These are phyloP conservation scores for Sebastes vulpes DNA, from an alignment of 2,797 vertebrate species.

Conservation along the genomic window DNA sequence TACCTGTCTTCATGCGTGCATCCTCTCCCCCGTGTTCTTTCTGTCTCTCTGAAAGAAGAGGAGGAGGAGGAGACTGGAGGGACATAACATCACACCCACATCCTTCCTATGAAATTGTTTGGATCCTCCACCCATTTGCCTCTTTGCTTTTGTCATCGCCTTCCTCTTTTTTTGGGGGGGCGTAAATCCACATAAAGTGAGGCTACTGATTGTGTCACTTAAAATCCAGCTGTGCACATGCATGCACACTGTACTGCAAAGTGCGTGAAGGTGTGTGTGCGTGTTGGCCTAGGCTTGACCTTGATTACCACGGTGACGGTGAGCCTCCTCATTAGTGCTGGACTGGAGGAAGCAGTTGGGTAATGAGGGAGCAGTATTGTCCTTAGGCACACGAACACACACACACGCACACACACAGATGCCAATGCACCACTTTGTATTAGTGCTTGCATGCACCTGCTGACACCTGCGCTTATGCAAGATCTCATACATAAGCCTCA, in stretches of 20 bases:
- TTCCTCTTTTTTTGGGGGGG: neutral
- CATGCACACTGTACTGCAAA: slow-evolving; percentile 5
- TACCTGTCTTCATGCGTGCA: slow-evolving; percentile 36
- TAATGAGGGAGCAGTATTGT: slow-evolving; percentile 83
- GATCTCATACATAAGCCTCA: slow-evolving; percentile 69
- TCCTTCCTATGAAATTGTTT: slow-evolving; percentile 34
- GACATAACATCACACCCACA: slow-evolving; percentile 57
- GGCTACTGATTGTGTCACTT: neutral
- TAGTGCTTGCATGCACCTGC: slow-evolving; percentile 76
- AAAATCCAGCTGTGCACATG: slow-evolving; percentile 15
- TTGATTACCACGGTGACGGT: slow-evolving; percentile 82
- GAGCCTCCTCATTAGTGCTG: slow-evolving; percentile 84
- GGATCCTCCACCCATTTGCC: slow-evolving; percentile 33
- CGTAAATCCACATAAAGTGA: neutral
- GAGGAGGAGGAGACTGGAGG: slow-evolving; percentile 31
- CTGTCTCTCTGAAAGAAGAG: slow-evolving; percentile 24
- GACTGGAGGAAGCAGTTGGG: slow-evolving; percentile 79
- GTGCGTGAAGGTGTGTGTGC: slow-evolving; percentile 28
- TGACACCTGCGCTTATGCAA: slow-evolving; percentile 83
- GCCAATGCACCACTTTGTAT: slow-evolving; percentile 70
- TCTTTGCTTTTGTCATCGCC: neutral
- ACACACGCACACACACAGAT: slow-evolving; percentile 50
- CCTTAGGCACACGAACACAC: slow-evolving; percentile 64
- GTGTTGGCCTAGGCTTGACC: slow-evolving; percentile 83
- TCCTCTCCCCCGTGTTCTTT: slow-evolving; percentile 29